Conservation (phyloP, 2,113 vertebrate species). For the Ptychochromis oligacanthus region DNA sequence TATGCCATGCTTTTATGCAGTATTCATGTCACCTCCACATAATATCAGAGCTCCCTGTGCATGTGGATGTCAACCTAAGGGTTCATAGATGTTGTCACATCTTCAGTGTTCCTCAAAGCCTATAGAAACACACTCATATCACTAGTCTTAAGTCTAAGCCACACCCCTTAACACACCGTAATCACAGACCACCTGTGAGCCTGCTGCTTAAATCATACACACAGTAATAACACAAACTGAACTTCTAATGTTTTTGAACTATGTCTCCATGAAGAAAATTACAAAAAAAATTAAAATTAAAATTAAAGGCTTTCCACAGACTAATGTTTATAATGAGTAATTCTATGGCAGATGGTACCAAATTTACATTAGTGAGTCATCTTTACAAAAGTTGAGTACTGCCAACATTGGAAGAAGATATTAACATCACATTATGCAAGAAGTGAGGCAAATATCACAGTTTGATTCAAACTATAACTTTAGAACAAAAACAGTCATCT, state of each 20-base stretch:
- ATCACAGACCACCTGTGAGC: not conserved
- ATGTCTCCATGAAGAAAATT: not conserved
- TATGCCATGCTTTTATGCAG: not conserved
- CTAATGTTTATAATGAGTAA: constrained; percentile 9
- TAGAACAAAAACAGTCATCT: not conserved
- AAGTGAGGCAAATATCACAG: too few species aligned
- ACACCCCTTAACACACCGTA: not conserved
- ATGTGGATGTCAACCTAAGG: not conserved
- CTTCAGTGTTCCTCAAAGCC: not conserved
- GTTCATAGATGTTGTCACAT: not conserved
- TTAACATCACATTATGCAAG: not conserved
- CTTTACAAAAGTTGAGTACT: not conserved
- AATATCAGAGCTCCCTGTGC: not conserved
- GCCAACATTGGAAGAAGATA: not conserved
- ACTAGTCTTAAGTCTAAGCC: not conserved
- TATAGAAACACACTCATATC: not conserved
- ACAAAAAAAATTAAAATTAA: too few species aligned
- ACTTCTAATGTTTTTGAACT: not conserved
- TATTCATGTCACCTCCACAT: constrained; percentile 13
- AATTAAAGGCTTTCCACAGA: constrained; percentile 14
- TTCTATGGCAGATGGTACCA: not conserved
- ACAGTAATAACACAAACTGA: not conserved
- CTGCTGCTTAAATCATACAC: not conserved
- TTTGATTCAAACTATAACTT: too few species aligned
- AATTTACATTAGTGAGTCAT: constrained; percentile 10